phyloP scores from a whole-genome alignment of 1,140 invertebrate species.

The Nylanderia fulva region DNA sequence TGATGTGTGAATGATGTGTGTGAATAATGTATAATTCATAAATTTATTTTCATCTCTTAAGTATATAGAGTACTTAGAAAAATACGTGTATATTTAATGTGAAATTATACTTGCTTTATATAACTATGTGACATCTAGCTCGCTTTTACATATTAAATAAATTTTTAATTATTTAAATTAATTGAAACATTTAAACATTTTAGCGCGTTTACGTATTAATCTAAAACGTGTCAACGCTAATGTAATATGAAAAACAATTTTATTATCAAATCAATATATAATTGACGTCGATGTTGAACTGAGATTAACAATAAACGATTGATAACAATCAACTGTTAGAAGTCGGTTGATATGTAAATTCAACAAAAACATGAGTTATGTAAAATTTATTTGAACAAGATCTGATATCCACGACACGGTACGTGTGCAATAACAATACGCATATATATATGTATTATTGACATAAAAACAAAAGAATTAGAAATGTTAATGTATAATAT shows the following conservation, averaged over 20 bases:
- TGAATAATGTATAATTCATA: neutral
- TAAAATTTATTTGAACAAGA: neutral
- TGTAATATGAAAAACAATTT: neutral
- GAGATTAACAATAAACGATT: conserved; percentile 19
- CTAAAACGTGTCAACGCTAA: neutral
- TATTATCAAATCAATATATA: neutral
- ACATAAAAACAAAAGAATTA: too few relatives aligned
- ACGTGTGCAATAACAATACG: neutral
- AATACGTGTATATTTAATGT: too few relatives aligned
- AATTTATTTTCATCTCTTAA: neutral
- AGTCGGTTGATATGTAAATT: neutral
- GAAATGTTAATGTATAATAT: too few relatives aligned
- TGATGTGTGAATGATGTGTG: too few relatives aligned
- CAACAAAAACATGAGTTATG: conserved; percentile 10
- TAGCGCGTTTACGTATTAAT: neutral
- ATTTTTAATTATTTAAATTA: too few relatives aligned
- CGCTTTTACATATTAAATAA: neutral
- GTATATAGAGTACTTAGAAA: too few relatives aligned
- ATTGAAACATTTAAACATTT: neutral
- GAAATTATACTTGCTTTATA: neutral
- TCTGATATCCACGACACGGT: neutral
- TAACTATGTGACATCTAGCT: neutral
- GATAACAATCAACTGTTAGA: conserved; percentile 15
- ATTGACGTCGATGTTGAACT: neutral
- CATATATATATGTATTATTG: too few relatives aligned